These are phyloP conservation scores for Anguilla pacifica DNA, from an alignment of 2,797 vertebrate species.

Conservation along the genomic window DNA sequence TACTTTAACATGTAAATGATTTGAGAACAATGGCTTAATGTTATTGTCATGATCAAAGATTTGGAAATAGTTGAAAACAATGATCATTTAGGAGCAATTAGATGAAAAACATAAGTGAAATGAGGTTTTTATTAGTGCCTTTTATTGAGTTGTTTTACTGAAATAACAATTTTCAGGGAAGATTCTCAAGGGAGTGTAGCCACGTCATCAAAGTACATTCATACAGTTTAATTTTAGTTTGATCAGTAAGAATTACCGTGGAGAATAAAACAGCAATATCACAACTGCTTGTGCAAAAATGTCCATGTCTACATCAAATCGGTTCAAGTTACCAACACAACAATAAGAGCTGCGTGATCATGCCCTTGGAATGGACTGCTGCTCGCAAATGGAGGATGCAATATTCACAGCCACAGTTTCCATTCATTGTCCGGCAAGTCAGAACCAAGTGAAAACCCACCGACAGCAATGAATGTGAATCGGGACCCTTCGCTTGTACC, in stretches of 20 bases:
- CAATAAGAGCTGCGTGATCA: neutral
- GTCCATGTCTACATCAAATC: neutral
- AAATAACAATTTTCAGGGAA: neutral
- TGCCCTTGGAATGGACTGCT: neutral
- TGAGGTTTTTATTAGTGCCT: neutral
- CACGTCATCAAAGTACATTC: neutral
- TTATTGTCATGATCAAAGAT: neutral
- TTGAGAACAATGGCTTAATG: neutral
- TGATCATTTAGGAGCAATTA: neutral
- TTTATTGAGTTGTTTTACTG: constrained; percentile 11
- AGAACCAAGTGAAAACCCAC: constrained; percentile 83
- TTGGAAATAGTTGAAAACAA: neutral
- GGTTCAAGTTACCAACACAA: neutral
- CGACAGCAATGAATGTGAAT: constrained; percentile 99
- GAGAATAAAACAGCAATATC: neutral
- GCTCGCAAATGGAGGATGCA: neutral
- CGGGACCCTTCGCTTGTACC: constrained; percentile 66
- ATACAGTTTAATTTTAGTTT: neutral
- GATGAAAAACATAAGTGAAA: neutral
- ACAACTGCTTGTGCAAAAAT: neutral
- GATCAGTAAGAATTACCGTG: neutral
- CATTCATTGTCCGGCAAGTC: constrained; percentile 97
- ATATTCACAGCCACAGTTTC: constrained; percentile 75
- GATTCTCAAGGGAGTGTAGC: neutral
- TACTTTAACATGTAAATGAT: neutral